Conservation (phyloP, 2,797 vertebrate species). For the Ispidina picta region DNA sequence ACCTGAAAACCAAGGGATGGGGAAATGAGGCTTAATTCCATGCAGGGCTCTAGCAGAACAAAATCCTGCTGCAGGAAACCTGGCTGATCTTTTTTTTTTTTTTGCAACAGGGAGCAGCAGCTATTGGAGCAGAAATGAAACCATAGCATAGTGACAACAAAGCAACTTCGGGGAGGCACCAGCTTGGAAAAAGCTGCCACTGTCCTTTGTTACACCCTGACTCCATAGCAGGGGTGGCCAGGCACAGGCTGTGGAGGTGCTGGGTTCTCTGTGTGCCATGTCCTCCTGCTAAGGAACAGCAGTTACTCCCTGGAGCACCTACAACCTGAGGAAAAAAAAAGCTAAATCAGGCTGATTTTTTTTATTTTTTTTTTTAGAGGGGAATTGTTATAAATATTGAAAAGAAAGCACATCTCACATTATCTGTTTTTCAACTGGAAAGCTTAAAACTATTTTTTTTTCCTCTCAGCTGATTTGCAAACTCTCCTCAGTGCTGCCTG, state of each 20-base stretch:
- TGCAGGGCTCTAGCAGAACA: neutral
- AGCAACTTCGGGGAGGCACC: slow-evolving; percentile 27
- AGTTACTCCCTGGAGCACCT: neutral
- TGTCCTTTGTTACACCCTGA: neutral
- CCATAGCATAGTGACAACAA: slow-evolving; percentile 12
- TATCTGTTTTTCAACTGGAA: neutral
- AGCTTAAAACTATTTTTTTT: neutral
- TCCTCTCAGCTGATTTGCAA: neutral
- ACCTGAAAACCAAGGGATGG: neutral
- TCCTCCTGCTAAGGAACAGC: neutral
- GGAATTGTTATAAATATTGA: neutral
- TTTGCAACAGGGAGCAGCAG: slow-evolving; percentile 29
- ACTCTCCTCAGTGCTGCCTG: neutral
- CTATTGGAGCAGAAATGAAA: slow-evolving; percentile 55
- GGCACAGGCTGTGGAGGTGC: neutral
- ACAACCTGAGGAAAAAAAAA: neutral
- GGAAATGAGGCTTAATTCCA: neutral
- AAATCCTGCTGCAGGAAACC: slow-evolving; percentile 28
- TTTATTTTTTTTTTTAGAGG: neutral
- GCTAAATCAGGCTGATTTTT: neutral
- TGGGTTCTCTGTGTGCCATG: neutral
- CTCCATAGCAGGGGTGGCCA: neutral
- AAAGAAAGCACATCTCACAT: neutral
- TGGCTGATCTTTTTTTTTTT: neutral
- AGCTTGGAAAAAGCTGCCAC: neutral